Percentiles rank a stretch among this genome's conserved stretches.
Evolutionary conservation across 2,113 vertebrate species (phyloP).

Genomic region (Antigone vipio): DNA sequence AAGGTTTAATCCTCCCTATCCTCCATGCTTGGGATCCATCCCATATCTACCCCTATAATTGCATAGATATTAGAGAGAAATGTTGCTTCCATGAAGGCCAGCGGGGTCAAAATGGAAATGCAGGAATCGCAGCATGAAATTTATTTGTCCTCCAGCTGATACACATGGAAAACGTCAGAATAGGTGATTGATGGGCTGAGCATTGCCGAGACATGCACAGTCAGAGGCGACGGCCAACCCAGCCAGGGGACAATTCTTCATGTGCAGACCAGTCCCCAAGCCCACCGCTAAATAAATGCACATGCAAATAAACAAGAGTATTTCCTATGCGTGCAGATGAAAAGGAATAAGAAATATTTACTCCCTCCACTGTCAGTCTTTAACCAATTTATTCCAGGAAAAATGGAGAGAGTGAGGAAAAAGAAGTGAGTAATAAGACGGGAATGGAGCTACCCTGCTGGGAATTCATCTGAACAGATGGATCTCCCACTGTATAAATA

Average conservation of each 20-base stretch:
- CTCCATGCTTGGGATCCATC: not conserved
- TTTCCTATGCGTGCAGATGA: not conserved
- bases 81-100: not conserved
- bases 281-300: not conserved
- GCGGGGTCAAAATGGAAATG: not conserved
- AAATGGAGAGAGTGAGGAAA: not conserved
- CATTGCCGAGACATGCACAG: not conserved
- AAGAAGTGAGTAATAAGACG: not conserved
- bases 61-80: not conserved
- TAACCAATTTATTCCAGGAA: not conserved
- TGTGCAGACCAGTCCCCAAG: not conserved
- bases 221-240: not conserved
- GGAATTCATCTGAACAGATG: not conserved
- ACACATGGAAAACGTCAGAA: not conserved
- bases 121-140: not conserved
- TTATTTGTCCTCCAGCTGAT: not conserved
- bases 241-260: not conserved
- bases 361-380: not conserved
- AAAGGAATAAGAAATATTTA: not conserved
- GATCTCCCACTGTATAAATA: not conserved
- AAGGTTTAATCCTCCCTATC: not conserved
- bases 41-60: not conserved
- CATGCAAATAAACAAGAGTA: rapidly evolving
- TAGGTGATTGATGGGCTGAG: not conserved
- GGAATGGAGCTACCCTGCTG: not conserved